These are phyloP conservation scores for Emydoidea blandingii DNA, from an alignment of 2,797 vertebrate species.

Conservation along the genomic window DNA sequence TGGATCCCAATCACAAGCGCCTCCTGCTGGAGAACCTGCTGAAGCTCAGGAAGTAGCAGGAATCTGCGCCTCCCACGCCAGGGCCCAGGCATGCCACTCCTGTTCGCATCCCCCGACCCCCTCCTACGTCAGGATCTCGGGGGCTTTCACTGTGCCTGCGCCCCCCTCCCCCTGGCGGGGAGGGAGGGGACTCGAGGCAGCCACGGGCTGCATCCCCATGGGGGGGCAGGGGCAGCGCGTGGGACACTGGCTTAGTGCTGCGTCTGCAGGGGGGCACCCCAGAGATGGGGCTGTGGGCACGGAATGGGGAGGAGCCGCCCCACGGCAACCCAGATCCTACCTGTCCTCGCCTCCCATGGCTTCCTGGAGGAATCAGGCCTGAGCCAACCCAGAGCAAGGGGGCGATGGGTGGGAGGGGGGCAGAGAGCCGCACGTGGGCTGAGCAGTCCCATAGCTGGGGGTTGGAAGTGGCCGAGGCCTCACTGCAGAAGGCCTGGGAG, in stretches of 20 bases:
- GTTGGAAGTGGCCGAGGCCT: neutral
- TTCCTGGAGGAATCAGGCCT: neutral
- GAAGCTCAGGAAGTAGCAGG: conserved; percentile 83
- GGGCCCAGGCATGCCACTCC: neutral
- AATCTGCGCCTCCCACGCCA: neutral
- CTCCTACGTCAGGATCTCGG: fast-evolving
- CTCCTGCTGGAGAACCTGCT: conserved; percentile 92
- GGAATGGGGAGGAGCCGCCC: neutral
- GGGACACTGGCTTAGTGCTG: neutral
- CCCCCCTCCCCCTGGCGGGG: neutral
- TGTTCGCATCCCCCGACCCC: too few relatives aligned
- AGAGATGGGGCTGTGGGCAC: neutral
- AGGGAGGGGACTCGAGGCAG: neutral
- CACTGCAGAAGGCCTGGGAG: neutral
- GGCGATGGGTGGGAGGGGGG: neutral
- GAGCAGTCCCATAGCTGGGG: neutral
- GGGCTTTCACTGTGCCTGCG: neutral
- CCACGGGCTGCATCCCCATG: neutral
- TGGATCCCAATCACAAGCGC: conserved; percentile 90
- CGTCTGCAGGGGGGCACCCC: neutral
- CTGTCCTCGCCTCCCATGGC: neutral
- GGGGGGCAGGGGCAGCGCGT: neutral
- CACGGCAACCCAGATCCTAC: neutral
- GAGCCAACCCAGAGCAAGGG: neutral
- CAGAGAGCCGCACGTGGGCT: neutral